Conservation (phyloP, 2,113 vertebrate species). For the Cairina moschata region DNA sequence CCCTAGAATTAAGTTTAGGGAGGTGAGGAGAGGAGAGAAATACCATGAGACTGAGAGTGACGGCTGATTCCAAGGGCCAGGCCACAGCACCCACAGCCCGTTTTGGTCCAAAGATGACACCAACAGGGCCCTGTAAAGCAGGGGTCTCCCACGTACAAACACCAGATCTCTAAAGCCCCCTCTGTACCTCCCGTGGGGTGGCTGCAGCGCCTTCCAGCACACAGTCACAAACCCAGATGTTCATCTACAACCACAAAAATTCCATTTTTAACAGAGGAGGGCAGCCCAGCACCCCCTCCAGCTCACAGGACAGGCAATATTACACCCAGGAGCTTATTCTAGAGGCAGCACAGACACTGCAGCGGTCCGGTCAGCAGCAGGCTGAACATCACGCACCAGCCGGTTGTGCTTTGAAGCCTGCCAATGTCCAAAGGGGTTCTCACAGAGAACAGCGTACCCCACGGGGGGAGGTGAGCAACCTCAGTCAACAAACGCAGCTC, state of each 20-base stretch:
- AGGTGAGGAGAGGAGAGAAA: not conserved
- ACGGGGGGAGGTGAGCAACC: not conserved
- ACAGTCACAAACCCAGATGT: not conserved
- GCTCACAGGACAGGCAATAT: not conserved
- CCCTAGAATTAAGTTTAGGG: not conserved
- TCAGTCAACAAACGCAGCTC: not conserved
- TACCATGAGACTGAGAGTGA: not conserved
- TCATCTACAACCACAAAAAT: not conserved
- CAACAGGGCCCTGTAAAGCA: not conserved
- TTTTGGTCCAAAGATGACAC: slow-evolving; percentile 23
- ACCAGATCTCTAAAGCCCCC: not conserved
- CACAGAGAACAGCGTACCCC: slow-evolving; percentile 44
- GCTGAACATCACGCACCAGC: not conserved
- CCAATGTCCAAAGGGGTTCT: slow-evolving; percentile 30
- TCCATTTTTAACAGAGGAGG: not conserved
- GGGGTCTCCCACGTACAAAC: not conserved
- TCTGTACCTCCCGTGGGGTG: not conserved
- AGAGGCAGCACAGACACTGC: not conserved
- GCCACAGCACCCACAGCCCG: not conserved
- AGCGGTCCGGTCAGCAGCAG: not conserved
- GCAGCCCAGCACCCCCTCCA: not conserved
- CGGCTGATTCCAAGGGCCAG: not conserved
- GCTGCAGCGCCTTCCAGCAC: not conserved
- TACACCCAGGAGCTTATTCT: not conserved
- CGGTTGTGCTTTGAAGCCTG: slow-evolving; percentile 28